These are phyloP conservation scores for Leptogaster cylindrica DNA, from an alignment of 2,888 invertebrate genomes.

Conservation along the genomic window DNA sequence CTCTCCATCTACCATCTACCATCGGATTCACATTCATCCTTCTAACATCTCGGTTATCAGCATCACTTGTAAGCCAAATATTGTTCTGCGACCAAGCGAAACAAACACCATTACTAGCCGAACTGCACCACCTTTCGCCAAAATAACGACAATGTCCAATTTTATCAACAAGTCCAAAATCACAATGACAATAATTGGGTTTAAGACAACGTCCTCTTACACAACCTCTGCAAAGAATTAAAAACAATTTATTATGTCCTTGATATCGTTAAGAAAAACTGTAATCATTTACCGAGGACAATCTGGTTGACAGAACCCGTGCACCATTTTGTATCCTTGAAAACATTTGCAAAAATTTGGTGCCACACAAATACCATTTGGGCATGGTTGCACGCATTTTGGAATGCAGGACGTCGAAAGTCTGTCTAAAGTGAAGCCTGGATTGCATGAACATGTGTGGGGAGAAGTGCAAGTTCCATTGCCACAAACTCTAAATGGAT, in stretches of 20 bases:
- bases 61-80: too few species aligned
- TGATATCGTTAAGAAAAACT: too few species aligned
- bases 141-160: conserved; percentile 8
- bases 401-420: conserved; percentile 54
- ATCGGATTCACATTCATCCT: too few species aligned
- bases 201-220: conserved; percentile 62
- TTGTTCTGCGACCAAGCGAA: too few species aligned
- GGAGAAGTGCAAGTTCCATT: conserved; percentile 62
- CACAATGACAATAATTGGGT: conserved; percentile 64
- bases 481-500: conserved; percentile 50
- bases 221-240: conserved; percentile 59
- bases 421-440: conserved; percentile 39
- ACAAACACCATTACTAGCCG: too few species aligned
- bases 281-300: conserved; percentile 46
- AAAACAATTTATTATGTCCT: too few species aligned
- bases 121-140: too few species aligned
- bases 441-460: conserved; percentile 63
- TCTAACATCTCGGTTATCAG: too few species aligned
- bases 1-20: too few species aligned
- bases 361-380: conserved; percentile 66
- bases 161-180: conserved; percentile 53
- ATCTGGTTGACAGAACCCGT: neutral
- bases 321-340: conserved; percentile 44
- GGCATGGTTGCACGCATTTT: conserved; percentile 55
- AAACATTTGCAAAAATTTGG: conserved; percentile 61